Evolutionary conservation across 2,797 vertebrate genomes (phyloP), one percentile per base, ranked within the genome.

Genomic region (Siniperca obscura): DNA sequence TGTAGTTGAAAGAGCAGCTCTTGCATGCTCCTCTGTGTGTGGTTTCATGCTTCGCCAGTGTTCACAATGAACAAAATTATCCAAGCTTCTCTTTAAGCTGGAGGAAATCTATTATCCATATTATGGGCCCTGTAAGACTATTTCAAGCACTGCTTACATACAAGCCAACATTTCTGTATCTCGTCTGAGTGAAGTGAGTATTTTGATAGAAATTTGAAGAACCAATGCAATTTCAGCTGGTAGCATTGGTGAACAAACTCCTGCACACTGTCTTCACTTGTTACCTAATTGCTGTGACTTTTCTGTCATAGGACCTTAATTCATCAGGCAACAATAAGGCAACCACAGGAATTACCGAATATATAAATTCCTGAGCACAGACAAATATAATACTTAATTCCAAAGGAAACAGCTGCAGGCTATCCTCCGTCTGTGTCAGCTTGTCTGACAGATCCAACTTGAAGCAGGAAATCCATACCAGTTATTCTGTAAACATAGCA

Each of bases 31-130:
- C 88, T 90, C 81, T 76, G 80, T 88, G 81, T 94, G 93, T 89
- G 91, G 92, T 92, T 94, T 92, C 77, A 93, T 84, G 88, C 87
- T 90, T 92, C 72, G 57, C 75, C 84, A 86, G 83, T 57, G 81
- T 87, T 90, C 89, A 90, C 86, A 87, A 89, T 81, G 84, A 91
- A 84, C 86, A 84, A 81, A 89, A 89, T 88, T 83, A 92, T 81
- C 84, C 80, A 74, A 88, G 81, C 83, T 69, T 90, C 82, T 76
- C 74, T 82, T 84, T 91, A 81, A 87, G 87, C 84, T 86, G 72
- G 38, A 85, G 86, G 79, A 93, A 91, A 93, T 91, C 75, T 91
- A 89, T 93, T 86, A 86, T 75, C 83, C 87, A 82, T 85, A 82
- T 85, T 65, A 91, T 65, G 71, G 62, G 75, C 74, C 40, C 69